Percentiles rank a stretch among this genome's conserved stretches.
These are phyloP conservation scores for Dipodomys stephensi DNA, from an alignment of 2,113 vertebrate genomes.

Conservation along the genomic window DNA sequence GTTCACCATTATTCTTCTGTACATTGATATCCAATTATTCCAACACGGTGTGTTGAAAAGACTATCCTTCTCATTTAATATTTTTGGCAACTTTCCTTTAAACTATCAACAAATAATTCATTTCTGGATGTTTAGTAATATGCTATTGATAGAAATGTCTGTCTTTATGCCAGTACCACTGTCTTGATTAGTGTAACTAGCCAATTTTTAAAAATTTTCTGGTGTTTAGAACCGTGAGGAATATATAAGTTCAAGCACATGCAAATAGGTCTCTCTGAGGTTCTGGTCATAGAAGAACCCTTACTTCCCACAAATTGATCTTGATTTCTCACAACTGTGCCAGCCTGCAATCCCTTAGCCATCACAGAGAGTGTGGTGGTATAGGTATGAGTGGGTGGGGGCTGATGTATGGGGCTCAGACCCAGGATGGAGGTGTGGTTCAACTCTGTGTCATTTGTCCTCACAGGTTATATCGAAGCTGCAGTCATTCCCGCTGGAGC, in stretches of 20 bases:
- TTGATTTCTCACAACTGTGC: not conserved
- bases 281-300: not conserved
- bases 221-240: no score
- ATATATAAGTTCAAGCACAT: no score
- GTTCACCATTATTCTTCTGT: not conserved
- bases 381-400: not conserved
- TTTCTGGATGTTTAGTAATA: not conserved
- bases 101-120: not conserved
- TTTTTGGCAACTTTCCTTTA: not conserved
- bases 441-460: conserved; percentile 60
- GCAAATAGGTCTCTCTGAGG: accelerated
- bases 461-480: conserved; percentile 96
- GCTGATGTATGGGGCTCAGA: not conserved
- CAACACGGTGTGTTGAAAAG: not conserved
- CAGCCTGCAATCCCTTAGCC: not conserved
- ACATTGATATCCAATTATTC: not conserved
- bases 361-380: not conserved
- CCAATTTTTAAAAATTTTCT: no score
- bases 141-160: conserved; percentile 21
- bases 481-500: conserved; percentile 95
- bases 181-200: not conserved
- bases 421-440: not conserved
- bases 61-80: not conserved
- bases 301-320: not conserved
- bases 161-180: not conserved